Evolutionary conservation across 2,888 invertebrate species (phyloP), one percentile per base, ranked within the genome.

Genomic region (Erebia aethiops): DNA sequence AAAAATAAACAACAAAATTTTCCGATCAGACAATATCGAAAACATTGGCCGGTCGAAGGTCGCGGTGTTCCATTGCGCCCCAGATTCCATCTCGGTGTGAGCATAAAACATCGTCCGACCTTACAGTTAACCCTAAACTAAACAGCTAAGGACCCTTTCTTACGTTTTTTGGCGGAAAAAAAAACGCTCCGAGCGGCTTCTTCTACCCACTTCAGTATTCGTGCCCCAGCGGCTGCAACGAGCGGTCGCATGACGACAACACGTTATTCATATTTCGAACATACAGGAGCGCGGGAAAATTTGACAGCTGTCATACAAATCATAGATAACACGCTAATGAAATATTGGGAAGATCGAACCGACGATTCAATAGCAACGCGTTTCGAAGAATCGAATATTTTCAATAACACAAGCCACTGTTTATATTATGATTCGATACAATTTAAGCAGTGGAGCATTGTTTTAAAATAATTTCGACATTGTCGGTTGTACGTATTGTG

Each of bases 121-220:
- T 87, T 83, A 87, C 87, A 85, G 86, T 89, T 89, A 91, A 91
- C 91, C 91, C 90, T 87, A 89, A 85, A 81, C 81, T 81, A 84
- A 71, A 67, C 69, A 63, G 43, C 68, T 62, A 68, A 82, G 84
- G 87, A 87, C 86, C 87, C 88, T 90, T 91, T 88, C 86, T 87
- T 87, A 82, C 74, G 87, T 88, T 92, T 92, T 92, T 92, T 89
- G 87, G 88, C 87, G 82, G 85, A 90, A 91, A 90, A 91, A 90
- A 91, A 92, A 92, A 89, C 77, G 80, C 74, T 74, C 73, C 72
- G 78, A 81, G 77, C 75, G 82, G 83, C 82, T 81, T 83, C 81
- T 83, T 82, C 79, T 79, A 80, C 81, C 82, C 72, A 78, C 77
- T 77, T 76, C 82, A 80, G 85, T 91, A 93, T 91, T 93, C 91